Evolutionary conservation across 2,113 vertebrate species (phyloP).

Genomic region (Equus quagga): DNA sequence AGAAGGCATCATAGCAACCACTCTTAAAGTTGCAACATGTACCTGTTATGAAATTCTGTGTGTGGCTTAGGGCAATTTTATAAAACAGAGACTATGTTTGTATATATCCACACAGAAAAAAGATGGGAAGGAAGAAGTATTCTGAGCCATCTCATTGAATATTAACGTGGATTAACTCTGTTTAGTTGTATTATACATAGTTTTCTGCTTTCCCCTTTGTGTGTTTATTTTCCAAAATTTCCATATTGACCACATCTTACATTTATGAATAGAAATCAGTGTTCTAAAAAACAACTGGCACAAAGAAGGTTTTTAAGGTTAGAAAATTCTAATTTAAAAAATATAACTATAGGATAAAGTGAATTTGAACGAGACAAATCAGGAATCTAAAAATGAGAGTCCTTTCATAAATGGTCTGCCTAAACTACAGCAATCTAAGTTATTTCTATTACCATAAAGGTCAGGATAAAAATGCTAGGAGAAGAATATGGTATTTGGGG

Average conservation of each 20-base stretch:
- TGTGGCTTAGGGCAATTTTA: rapidly evolving
- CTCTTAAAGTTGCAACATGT: background rate
- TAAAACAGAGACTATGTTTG: background rate
- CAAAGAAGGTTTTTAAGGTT: background rate
- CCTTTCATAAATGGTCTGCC: background rate
- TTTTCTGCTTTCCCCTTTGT: background rate
- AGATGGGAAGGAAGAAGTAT: background rate
- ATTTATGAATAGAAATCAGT: background rate
- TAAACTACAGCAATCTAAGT: background rate
- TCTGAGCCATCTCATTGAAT: background rate
- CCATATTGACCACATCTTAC: background rate
- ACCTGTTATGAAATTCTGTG: background rate
- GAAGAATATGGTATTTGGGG: constrained; percentile 52
- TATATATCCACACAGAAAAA: background rate
- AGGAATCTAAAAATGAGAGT: background rate
- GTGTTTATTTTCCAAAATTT: background rate
- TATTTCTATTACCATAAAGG: constrained; percentile 7
- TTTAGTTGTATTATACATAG: background rate
- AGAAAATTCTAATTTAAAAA: constrained; percentile 3
- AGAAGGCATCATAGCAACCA: background rate
- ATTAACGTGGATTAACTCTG: rapidly evolving
- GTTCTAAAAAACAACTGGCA: background rate
- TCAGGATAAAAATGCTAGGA: background rate
- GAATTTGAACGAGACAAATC: background rate
- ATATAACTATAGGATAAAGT: background rate